Evolutionary conservation across 2,888 invertebrate species (phyloP).

Genomic region (Neoitamus cyanurus): DNA sequence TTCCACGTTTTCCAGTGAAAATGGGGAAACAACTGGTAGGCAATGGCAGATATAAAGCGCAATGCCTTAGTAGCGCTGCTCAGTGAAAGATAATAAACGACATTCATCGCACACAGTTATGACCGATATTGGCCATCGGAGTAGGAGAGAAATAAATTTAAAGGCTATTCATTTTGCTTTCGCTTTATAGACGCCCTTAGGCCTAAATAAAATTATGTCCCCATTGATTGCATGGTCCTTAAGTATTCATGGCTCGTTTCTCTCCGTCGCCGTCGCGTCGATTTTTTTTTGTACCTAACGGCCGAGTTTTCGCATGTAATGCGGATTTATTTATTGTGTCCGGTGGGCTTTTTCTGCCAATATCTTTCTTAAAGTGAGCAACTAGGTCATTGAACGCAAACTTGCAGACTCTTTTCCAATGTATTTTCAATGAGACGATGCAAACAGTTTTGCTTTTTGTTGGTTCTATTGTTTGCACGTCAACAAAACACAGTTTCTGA

Average conservation of each 20-base stretch:
- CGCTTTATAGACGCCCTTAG: constrained; percentile 9
- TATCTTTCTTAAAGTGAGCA: not conserved
- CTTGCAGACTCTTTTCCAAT: no score
- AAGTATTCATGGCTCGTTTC: not conserved
- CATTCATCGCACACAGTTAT: constrained; percentile 12
- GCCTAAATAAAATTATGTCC: constrained; percentile 2
- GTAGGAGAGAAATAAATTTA: not conserved
- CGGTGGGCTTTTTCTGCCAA: constrained; percentile 2
- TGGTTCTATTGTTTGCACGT: no score
- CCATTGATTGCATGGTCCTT: not conserved
- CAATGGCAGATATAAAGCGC: no score
- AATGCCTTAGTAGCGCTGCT: not conserved
- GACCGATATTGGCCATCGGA: not conserved
- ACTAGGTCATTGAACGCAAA: not conserved
- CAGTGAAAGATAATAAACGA: constrained; percentile 21
- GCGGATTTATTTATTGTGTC: not conserved
- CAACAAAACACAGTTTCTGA: no score
- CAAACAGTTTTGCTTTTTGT: no score
- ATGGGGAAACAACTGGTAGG: no score
- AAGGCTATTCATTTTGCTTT: not conserved
- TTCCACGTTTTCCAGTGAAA: no score
- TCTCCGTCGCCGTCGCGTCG: no score
- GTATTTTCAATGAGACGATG: no score
- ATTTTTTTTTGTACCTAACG: no score
- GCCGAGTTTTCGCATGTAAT: no score